These are phyloP conservation scores for Nomada fucata DNA, from an alignment of 2,888 invertebrate genomes.

Conservation along the genomic window DNA sequence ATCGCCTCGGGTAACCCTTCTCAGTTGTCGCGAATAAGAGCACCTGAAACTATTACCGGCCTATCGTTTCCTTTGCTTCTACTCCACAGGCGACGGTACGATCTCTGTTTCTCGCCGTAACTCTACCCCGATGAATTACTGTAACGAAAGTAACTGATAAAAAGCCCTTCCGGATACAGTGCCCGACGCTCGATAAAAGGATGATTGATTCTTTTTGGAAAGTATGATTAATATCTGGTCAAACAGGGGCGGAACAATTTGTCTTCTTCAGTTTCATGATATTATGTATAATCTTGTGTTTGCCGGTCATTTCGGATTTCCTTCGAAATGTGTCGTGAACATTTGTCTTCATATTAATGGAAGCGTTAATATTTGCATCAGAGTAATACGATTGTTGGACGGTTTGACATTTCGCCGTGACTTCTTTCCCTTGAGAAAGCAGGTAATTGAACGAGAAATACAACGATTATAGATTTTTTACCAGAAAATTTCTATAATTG, in stretches of 20 bases:
- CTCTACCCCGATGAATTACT: neutral
- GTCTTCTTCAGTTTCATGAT: neutral
- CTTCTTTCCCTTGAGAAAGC: too few relatives aligned
- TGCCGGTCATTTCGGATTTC: too few relatives aligned
- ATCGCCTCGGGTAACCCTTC: conserved; percentile 36
- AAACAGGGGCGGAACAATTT: neutral
- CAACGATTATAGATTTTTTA: too few relatives aligned
- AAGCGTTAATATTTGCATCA: too few relatives aligned
- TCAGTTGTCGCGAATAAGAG: conserved; percentile 5
- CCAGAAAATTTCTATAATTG: too few relatives aligned
- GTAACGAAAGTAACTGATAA: neutral
- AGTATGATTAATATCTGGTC: neutral
- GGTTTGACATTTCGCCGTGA: too few relatives aligned
- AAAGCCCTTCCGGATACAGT: neutral
- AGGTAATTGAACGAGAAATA: too few relatives aligned
- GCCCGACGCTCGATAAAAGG: neutral
- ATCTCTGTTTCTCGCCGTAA: neutral
- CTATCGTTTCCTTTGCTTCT: neutral
- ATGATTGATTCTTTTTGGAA: neutral
- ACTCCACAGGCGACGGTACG: neutral
- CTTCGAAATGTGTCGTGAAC: too few relatives aligned
- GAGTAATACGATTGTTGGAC: too few relatives aligned
- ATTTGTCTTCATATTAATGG: too few relatives aligned
- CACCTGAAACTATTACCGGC: neutral
- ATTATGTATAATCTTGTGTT: too few relatives aligned